A percentile compares a stretch with the other conserved stretches of the same genome.
These are phyloP conservation scores for Sminthopsis crassicaudata DNA, from an alignment of 2,113 vertebrate species.

Conservation along the genomic window DNA sequence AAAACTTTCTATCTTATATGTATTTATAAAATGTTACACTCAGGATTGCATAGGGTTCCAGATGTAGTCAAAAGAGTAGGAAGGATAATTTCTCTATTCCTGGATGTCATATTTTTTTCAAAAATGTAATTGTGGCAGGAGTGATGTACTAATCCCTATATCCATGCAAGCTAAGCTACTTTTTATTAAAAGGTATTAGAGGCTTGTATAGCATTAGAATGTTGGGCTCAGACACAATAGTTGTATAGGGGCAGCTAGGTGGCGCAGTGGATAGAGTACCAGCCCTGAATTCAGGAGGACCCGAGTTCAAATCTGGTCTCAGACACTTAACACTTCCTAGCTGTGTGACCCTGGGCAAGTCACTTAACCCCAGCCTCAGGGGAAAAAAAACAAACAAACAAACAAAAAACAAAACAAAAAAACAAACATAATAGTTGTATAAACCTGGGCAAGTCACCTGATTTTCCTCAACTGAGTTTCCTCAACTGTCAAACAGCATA, in stretches of 20 bases:
- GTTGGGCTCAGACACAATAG: neutral
- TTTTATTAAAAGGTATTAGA: neutral
- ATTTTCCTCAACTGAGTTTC: constrained; percentile 21
- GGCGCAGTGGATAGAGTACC: too few species aligned
- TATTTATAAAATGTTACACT: neutral
- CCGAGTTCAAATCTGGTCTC: too few species aligned
- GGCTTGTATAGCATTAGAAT: neutral
- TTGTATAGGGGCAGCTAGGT: too few species aligned
- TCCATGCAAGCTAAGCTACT: too few species aligned
- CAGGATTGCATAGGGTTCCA: neutral
- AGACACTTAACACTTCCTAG: too few species aligned
- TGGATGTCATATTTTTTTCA: neutral
- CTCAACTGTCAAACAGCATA: constrained; percentile 22
- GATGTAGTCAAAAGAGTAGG: neutral
- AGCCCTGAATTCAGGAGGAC: too few species aligned
- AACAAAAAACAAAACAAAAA: too few species aligned
- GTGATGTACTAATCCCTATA: too few species aligned
- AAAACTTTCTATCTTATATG: neutral
- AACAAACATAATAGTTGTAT: neutral
- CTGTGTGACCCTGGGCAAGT: too few species aligned
- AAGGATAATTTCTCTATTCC: neutral
- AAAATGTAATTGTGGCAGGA: neutral
- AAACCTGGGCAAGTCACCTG: neutral
- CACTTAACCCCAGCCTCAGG: too few species aligned
- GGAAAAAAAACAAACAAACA: too few species aligned